A percentile compares a stretch with the other conserved stretches of the same genome.
Conservation (phyloP, 2,888 invertebrate species). For the Selenia dentaria region DNA sequence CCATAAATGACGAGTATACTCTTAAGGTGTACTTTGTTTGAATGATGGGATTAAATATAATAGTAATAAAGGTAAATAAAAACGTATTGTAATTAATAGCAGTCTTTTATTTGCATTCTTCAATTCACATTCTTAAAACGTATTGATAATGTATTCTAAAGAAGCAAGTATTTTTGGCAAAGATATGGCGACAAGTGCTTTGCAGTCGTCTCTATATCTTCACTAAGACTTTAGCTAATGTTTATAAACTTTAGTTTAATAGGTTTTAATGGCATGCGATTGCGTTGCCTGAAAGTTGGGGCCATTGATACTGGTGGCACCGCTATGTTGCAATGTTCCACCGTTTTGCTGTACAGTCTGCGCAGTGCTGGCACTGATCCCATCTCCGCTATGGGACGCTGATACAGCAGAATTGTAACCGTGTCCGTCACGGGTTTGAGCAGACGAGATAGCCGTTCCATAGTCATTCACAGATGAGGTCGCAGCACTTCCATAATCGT, state of each 20-base stretch:
- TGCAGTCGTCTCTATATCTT: slow-evolving; percentile 63
- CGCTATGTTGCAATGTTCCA: slow-evolving; percentile 51
- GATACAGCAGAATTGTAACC: slow-evolving; percentile 52
- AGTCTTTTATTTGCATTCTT: slow-evolving; percentile 51
- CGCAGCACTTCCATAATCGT: slow-evolving; percentile 34
- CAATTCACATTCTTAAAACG: background rate
- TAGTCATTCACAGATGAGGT: slow-evolving; percentile 40
- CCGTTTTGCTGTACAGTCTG: slow-evolving; percentile 58
- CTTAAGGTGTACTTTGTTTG: background rate
- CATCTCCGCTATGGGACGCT: slow-evolving; percentile 55
- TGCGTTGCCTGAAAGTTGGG: slow-evolving; percentile 64
- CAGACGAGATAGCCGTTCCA: slow-evolving; percentile 54
- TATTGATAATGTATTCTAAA: slow-evolving; percentile 7
- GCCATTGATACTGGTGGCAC: slow-evolving; percentile 60
- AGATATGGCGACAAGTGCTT: slow-evolving; percentile 64
- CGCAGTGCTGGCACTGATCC: slow-evolving; percentile 56
- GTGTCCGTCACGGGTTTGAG: slow-evolving; percentile 46
- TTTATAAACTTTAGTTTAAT: slow-evolving; percentile 40
- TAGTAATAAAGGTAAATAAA: slow-evolving; percentile 10
- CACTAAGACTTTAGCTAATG: slow-evolving; percentile 31
- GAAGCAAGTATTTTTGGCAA: slow-evolving; percentile 30
- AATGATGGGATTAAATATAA: background rate
- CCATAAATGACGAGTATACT: slow-evolving; percentile 7
- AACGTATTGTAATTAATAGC: slow-evolving; percentile 22
- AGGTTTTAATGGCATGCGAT: slow-evolving; percentile 62